Conservation (phyloP, 2,113 vertebrate species). For the Indicator maculatus region DNA sequence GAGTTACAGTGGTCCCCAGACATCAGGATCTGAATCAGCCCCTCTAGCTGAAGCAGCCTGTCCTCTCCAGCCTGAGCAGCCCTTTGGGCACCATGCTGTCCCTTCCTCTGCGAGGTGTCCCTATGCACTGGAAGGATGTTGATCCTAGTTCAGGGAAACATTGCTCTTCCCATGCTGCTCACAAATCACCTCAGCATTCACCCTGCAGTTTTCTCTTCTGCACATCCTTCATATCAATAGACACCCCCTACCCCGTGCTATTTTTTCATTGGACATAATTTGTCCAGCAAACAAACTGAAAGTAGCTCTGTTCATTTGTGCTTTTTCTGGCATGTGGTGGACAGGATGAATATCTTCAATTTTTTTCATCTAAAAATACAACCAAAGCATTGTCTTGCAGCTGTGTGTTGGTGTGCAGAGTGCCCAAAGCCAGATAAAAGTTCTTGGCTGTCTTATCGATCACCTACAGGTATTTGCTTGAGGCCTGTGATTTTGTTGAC, state of each 20-base stretch:
- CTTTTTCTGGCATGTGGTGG: background rate
- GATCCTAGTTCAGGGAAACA: background rate
- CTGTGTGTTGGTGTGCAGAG: background rate
- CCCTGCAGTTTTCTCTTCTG: background rate
- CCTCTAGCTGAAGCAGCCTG: background rate
- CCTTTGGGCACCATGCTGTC: rapidly evolving
- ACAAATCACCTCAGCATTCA: background rate
- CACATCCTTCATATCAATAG: background rate
- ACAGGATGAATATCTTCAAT: background rate
- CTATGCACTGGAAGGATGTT: rapidly evolving
- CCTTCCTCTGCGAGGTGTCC: background rate
- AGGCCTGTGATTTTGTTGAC: background rate
- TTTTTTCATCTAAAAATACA: background rate
- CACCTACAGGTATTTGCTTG: background rate
- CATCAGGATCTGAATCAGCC: background rate
- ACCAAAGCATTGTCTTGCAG: background rate
- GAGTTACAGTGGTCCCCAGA: rapidly evolving
- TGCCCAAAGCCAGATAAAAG: background rate
- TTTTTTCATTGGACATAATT: background rate
- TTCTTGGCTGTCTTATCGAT: background rate
- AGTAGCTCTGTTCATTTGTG: background rate
- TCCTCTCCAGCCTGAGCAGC: background rate
- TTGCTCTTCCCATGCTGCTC: background rate
- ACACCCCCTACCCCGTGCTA: background rate
- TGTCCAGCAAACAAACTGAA: background rate